These are phyloP conservation scores for Mesoligia furuncula DNA, from an alignment of 2,888 invertebrate species.

Conservation along the genomic window DNA sequence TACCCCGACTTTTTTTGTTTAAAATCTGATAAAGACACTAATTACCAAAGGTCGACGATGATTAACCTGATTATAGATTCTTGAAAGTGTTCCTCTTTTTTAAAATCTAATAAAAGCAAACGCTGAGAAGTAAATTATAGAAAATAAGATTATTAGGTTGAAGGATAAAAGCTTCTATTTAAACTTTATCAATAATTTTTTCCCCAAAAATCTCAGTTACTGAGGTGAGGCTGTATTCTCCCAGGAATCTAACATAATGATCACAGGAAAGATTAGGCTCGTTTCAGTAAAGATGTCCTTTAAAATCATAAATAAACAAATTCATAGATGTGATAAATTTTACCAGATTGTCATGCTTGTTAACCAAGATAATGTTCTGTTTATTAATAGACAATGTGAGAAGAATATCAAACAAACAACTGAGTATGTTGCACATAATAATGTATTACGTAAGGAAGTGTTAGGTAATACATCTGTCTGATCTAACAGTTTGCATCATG, in stretches of 20 bases:
- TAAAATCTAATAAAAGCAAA: conserved; percentile 8
- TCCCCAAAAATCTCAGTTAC: neutral
- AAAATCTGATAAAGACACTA: conserved; percentile 36
- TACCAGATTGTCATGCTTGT: neutral
- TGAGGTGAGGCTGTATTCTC: neutral
- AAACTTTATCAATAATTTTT: neutral
- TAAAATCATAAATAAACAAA: conserved; percentile 3
- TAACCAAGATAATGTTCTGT: conserved; percentile 14
- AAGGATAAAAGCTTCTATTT: conserved; percentile 6
- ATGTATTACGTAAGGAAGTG: conserved; percentile 24
- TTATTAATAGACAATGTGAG: neutral
- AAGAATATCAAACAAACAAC: conserved; percentile 37
- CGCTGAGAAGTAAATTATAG: neutral
- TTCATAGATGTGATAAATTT: neutral
- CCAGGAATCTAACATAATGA: neutral
- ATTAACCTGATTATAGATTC: conserved; percentile 25
- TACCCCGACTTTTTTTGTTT: conserved; percentile 25
- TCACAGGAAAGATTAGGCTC: too few relatives aligned
- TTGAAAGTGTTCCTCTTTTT: conserved; percentile 21
- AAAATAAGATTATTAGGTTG: neutral
- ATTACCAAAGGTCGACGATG: conserved; percentile 14
- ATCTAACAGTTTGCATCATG: conserved; percentile 13
- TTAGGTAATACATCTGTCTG: conserved; percentile 6
- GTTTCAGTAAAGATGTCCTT: neutral
- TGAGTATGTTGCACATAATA: neutral